These are phyloP conservation scores for Machimus rusticus DNA, from an alignment of 2,888 invertebrate species.

Conservation along the genomic window DNA sequence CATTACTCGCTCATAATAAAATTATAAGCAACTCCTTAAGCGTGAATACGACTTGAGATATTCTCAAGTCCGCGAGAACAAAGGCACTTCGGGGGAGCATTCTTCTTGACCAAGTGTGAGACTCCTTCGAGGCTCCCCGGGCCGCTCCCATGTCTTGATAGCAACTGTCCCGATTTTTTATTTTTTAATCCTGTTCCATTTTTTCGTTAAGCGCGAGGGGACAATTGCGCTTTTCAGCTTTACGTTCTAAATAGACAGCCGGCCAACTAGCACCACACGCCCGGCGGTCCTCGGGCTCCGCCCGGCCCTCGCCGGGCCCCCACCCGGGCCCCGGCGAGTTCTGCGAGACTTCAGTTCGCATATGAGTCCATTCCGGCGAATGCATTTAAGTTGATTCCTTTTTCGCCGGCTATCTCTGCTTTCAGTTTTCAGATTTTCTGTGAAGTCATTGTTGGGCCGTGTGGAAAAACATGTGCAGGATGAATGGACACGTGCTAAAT, in stretches of 20 bases:
- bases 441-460: slow-evolving; percentile 33
- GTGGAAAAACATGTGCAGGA: slow-evolving; percentile 30
- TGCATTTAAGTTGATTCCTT: slow-evolving; percentile 30
- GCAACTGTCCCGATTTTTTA: neutral
- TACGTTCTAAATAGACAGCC: slow-evolving; percentile 34
- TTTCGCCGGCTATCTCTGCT: neutral
- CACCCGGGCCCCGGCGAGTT: neutral
- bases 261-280: slow-evolving; percentile 24
- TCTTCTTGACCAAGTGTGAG: slow-evolving; percentile 26
- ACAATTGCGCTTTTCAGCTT: slow-evolving; percentile 25
- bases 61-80: neutral
- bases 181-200: neutral
- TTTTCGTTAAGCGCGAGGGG: neutral
- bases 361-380: slow-evolving; percentile 10
- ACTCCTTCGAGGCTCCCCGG: neutral
- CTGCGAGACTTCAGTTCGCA: neutral
- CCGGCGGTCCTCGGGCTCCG: neutral
- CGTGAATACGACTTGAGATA: neutral
- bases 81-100: neutral
- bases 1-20: neutral
- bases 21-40: neutral
- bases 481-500: slow-evolving; percentile 47
- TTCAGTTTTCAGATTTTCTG: slow-evolving; percentile 12
- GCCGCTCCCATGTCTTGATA: neutral
- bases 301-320: neutral